A percentile compares a stretch with the other conserved stretches of the same genome.
Evolutionary conservation across 2,797 vertebrate species (phyloP).

Genomic region (Thripadectes ignobilis): DNA sequence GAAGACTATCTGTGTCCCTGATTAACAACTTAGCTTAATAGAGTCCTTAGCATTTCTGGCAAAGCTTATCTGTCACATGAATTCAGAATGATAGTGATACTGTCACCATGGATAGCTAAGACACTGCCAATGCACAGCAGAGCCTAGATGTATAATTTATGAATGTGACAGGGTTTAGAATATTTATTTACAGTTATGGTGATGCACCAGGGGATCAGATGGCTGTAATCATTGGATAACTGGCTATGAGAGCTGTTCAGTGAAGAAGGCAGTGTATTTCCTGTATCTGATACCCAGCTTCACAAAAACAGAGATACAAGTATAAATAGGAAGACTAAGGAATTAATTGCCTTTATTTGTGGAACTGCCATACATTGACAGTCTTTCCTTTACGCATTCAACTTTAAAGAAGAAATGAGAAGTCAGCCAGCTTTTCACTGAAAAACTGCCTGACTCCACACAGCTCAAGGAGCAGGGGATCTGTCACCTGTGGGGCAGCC

Average conservation of each 20-base stretch:
- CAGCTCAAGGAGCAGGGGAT: neutral
- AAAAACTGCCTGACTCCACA: too few relatives aligned
- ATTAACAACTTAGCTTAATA: constrained; percentile 8
- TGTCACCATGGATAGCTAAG: neutral
- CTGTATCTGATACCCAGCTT: neutral
- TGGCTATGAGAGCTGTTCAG: neutral
- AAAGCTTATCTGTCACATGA: neutral
- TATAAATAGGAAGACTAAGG: neutral
- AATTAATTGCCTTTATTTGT: neutral
- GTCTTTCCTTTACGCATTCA: neutral
- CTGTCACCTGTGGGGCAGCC: neutral
- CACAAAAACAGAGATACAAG: neutral
- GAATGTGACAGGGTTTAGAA: neutral
- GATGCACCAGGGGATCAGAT: neutral
- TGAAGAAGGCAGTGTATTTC: neutral
- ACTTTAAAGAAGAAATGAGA: neutral
- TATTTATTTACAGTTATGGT: neutral
- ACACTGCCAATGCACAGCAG: neutral
- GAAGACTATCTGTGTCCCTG: neutral
- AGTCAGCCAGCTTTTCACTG: neutral
- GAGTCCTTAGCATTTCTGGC: neutral
- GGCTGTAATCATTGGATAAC: neutral
- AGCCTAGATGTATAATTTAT: neutral
- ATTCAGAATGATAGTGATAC: neutral
- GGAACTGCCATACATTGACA: neutral